Evolutionary conservation across 53 echinoderm and acorn worm genomes (phyloP).

Genomic region (Pentamera pediparva): DNA sequence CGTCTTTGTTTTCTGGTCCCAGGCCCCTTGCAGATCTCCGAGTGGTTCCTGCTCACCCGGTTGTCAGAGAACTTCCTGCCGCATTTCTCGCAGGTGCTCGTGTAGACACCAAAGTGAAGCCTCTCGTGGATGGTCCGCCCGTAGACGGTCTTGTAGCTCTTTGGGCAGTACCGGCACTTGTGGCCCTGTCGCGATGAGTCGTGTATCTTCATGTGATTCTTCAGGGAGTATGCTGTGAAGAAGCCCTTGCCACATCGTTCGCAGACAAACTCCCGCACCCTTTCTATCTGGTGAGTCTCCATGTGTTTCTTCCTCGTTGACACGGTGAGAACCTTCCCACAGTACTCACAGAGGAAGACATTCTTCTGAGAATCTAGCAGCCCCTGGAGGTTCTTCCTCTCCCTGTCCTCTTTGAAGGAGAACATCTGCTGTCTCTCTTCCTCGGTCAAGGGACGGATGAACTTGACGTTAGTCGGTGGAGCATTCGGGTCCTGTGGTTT

Average conservation of each 20-base stretch:
- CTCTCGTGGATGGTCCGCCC: constrained; percentile 27
- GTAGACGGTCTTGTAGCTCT: constrained; percentile 16
- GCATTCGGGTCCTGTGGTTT: not conserved
- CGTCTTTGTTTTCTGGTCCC: not conserved
- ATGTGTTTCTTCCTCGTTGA: not conserved
- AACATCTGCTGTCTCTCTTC: constrained; percentile 19
- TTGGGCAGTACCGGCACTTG: constrained; percentile 18
- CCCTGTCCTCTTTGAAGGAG: not conserved
- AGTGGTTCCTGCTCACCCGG: not conserved
- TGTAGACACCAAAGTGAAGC: not conserved
- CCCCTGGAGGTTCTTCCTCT: not conserved
- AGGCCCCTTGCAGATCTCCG: not conserved
- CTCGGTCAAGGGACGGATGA: constrained; percentile 5
- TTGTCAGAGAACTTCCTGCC: constrained; percentile 1
- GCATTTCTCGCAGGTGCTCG: not conserved
- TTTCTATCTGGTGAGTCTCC: not conserved
- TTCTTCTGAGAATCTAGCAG: not conserved
- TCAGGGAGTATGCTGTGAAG: not conserved
- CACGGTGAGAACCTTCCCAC: constrained; percentile 2
- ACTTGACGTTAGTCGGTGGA: not conserved
- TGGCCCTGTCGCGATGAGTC: not conserved
- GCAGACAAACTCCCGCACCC: constrained; percentile 4
- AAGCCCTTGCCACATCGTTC: constrained; percentile 16
- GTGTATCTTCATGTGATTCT: constrained; percentile 1
- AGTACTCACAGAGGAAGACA: constrained; percentile 13